Evolutionary conservation across 2,888 invertebrate genomes (phyloP), one percentile per base, ranked within the genome.

Genomic region (Lithophane socia): DNA sequence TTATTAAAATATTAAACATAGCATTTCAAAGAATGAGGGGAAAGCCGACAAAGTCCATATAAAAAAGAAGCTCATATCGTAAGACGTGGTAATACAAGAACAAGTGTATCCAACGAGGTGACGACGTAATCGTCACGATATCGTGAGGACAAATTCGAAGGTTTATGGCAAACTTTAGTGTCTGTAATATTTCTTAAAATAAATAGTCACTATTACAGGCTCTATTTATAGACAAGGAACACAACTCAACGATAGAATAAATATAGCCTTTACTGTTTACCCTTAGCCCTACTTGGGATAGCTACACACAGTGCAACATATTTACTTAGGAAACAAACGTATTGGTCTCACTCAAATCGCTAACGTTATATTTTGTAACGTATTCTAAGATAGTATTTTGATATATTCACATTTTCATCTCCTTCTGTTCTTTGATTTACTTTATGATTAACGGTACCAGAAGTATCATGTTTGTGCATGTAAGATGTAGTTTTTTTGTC

Each of bases 261-360:
- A 84, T 87, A 84, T 84, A 87, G 81, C 87, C 81, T 74, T 84
- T 68, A 73, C 64, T 71, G 80, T 58, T 71, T 67, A 65, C 61
- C 71, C 58, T 70, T 29, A 79, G 49, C 87, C 84, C 63, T 79
- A 70, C n/a, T 84, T 56, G 84, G 80, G 69, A 64, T 66, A 71
- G 68, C 61, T 63, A 74, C 71, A 77, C 67, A 78, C 67, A 72
- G 71, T 69, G 75, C 80, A 75, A 84, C 83, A 86, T 86, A 84
- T 84, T 84, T 84, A 86, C 63, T 52, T 24, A 42, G 44, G 44
- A 69, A 75, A 71, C 61, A 78, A 72, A 79, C 63, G 29, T 84
- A 63, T 84, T 84, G 84, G 83, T 84, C 75, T 75, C 56, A 75
- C 81, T 84, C 69, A 84, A 87, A 75, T 56, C 37, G 60, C 24